Conservation (phyloP, 2,113 vertebrate species). For the Scomber scombrus region DNA sequence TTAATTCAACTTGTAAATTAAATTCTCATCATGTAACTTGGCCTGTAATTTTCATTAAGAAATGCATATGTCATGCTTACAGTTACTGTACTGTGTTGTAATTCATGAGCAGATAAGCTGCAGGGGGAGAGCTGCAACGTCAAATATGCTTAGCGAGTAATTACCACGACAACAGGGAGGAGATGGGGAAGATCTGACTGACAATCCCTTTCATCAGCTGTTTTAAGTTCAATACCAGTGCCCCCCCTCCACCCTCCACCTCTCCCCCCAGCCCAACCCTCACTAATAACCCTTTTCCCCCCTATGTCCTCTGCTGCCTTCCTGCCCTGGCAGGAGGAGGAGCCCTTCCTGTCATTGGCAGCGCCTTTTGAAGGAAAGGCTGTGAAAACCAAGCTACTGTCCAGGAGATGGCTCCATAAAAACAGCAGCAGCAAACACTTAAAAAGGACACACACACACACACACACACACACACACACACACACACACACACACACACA, state of each 20-base stretch:
- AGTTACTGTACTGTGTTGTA: constrained; percentile 5
- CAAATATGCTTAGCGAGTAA: constrained; percentile 74
- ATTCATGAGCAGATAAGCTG: constrained; percentile 37
- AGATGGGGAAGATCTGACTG: constrained; percentile 62
- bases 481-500: constrained; percentile 18
- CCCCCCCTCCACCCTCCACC: background rate
- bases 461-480: constrained; percentile 30
- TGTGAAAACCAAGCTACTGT: constrained; percentile 81
- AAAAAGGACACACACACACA: constrained; percentile 38
- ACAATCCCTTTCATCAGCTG: constrained; percentile 81
- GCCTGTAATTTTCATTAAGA: background rate
- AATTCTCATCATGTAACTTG: background rate
- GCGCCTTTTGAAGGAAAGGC: constrained; percentile 78
- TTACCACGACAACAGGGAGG: constrained; percentile 71
- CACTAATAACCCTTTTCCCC: constrained; percentile 70
- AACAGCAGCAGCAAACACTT: constrained; percentile 73
- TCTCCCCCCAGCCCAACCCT: constrained; percentile 25
- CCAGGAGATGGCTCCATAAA: constrained; percentile 83
- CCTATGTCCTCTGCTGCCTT: constrained; percentile 75
- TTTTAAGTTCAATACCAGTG: constrained; percentile 81
- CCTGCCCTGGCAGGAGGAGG: constrained; percentile 80
- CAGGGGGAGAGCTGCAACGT: background rate
- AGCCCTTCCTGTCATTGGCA: constrained; percentile 82
- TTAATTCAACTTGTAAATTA: background rate
- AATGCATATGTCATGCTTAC: constrained; percentile 12